Percentiles rank a stretch among this genome's conserved stretches.
Evolutionary conservation across 2,888 invertebrate species (phyloP).

Genomic region (Toxonevra muliebris): DNA sequence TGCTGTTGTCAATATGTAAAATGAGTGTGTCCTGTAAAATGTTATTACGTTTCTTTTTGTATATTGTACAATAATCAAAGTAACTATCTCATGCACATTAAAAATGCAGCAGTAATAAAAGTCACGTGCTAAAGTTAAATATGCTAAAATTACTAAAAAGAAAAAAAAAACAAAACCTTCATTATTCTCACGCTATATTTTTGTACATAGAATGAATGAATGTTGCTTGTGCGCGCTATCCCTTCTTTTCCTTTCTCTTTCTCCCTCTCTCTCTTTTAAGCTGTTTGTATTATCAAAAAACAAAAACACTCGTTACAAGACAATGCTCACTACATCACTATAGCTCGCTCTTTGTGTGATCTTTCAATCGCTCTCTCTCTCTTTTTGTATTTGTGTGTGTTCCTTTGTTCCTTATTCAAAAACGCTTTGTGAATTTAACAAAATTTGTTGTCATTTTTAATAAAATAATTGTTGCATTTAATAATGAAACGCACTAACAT

Average conservation of each 20-base stretch:
- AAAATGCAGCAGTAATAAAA: too few relatives aligned
- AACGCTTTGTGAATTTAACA: constrained; percentile 25
- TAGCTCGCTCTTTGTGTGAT: constrained; percentile 13
- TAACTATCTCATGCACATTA: too few relatives aligned
- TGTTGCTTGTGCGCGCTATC: background rate
- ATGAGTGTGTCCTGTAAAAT: too few relatives aligned
- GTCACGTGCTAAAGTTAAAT: too few relatives aligned
- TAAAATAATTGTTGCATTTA: constrained; percentile 14
- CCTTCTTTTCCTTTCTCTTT: constrained; percentile 1
- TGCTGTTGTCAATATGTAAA: too few relatives aligned
- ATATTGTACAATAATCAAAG: too few relatives aligned
- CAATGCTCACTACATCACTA: constrained; percentile 4
- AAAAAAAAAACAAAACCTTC: too few relatives aligned
- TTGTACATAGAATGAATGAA: background rate
- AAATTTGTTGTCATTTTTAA: constrained; percentile 11
- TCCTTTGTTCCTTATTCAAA: constrained; percentile 8
- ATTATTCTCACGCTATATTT: too few relatives aligned
- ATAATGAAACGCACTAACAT: constrained; percentile 35
- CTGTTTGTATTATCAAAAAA: background rate
- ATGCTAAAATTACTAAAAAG: too few relatives aligned
- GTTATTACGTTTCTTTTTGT: too few relatives aligned
- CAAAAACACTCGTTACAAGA: background rate
- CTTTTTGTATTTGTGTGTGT: constrained; percentile 23
- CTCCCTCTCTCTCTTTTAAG: constrained; percentile 11
- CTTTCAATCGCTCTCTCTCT: constrained; percentile 14